phyloP scores from a whole-genome alignment of 2,113 vertebrate genomes.

The Odontesthes bonariensis region DNA sequence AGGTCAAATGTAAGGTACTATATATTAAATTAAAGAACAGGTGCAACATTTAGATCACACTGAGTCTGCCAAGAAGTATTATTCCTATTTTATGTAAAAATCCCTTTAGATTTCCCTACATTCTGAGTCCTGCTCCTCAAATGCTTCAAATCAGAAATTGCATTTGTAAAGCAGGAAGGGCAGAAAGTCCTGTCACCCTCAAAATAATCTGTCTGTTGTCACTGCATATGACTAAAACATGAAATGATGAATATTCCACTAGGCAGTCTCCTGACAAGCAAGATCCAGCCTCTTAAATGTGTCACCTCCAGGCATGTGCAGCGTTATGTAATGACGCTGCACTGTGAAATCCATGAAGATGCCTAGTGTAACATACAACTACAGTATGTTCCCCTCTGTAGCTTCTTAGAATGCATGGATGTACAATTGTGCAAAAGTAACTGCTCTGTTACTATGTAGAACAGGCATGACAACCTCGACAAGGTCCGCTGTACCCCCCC shows the following conservation, averaged over 20 bases:
- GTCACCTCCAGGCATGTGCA: conserved; percentile 50
- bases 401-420: conserved; percentile 34
- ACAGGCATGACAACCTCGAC: too few relatives aligned
- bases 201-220: conserved; percentile 64
- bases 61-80: neutral
- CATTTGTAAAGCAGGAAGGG: conserved; percentile 27
- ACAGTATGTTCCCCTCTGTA: conserved; percentile 40
- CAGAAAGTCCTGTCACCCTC: conserved; percentile 43
- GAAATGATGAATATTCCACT: conserved; percentile 58
- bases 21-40: neutral
- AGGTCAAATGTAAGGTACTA: neutral
- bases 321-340: conserved; percentile 62
- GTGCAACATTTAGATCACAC: neutral
- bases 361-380: conserved; percentile 21
- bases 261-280: conserved; percentile 64
- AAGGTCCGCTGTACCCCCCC: too few relatives aligned
- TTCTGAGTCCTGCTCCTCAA: neutral
- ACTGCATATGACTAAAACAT: conserved; percentile 50
- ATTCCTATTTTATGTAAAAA: neutral
- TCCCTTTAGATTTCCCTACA: neutral
- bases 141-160: conserved; percentile 2
- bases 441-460: neutral
- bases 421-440: conserved; percentile 42
- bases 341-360: conserved; percentile 46
- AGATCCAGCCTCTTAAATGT: conserved; percentile 57